Evolutionary conservation across 1,140 invertebrate species (phyloP).

Genomic region (Bombus confusus): DNA sequence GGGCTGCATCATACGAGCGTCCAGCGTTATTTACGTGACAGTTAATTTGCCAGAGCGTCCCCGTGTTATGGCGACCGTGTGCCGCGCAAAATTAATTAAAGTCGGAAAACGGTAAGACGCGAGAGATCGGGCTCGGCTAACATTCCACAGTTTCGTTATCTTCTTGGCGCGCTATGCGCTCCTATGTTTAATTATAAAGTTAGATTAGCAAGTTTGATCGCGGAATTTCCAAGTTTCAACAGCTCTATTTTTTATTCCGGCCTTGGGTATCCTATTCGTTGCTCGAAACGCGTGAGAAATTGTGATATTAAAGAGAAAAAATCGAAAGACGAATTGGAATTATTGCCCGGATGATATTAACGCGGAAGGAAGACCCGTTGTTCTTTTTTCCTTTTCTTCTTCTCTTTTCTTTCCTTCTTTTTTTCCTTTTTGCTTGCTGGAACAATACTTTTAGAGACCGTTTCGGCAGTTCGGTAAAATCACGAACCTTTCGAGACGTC

Average conservation of each 20-base stretch:
- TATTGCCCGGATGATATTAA: not conserved
- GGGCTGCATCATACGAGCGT: not conserved
- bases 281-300: not conserved
- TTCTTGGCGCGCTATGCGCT: constrained; percentile 17
- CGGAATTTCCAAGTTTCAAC: constrained; percentile 28
- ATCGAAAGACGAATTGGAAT: not conserved
- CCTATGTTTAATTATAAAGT: constrained; percentile 50
- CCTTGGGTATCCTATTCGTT: not conserved
- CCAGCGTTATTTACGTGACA: constrained; percentile 24
- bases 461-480: constrained; percentile 64
- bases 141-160: constrained; percentile 51
- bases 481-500: constrained; percentile 71
- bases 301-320: not conserved
- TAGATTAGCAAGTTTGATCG: constrained; percentile 41
- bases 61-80: not conserved
- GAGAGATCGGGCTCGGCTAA: not conserved
- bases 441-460: constrained; percentile 62
- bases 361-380: not conserved
- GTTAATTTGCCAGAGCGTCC: not conserved
- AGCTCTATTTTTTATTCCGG: not conserved
- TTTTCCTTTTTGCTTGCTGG: not conserved
- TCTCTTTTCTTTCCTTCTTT: too few species aligned
- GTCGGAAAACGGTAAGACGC: constrained; percentile 32
- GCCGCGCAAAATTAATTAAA: constrained; percentile 44
- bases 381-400: too few species aligned